phyloP scores from a whole-genome alignment of 2,888 invertebrate species.

The Troides aeacus region DNA sequence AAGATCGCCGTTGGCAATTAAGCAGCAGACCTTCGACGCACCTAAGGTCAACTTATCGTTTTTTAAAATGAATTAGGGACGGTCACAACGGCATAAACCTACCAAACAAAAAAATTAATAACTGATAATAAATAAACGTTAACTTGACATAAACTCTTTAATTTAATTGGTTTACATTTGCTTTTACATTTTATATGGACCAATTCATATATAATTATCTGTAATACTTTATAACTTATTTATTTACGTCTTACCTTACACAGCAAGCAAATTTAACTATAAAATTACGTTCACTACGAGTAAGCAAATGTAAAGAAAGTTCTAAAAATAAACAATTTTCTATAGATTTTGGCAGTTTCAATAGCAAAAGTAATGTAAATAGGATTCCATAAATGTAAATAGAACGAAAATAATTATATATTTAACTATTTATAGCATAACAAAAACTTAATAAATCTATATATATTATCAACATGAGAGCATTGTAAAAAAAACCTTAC shows the following conservation, averaged over 20 bases:
- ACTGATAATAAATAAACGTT: neutral
- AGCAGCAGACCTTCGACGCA: slow-evolving; percentile 15
- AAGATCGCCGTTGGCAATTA: neutral
- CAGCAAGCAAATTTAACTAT: too few species aligned
- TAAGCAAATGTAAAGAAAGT: too few species aligned
- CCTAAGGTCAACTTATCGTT: slow-evolving; percentile 13
- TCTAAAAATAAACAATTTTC: too few species aligned
- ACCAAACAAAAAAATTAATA: neutral
- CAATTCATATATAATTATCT: too few species aligned
- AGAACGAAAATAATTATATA: neutral
- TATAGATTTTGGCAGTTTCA: neutral
- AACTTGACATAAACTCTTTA: too few species aligned
- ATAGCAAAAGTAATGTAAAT: neutral
- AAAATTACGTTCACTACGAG: too few species aligned
- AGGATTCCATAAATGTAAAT: neutral
- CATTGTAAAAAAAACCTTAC: too few species aligned
- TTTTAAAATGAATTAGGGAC: neutral
- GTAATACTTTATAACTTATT: too few species aligned
- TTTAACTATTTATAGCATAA: neutral
- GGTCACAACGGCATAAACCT: neutral
- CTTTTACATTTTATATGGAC: too few species aligned
- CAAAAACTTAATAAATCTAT: neutral
- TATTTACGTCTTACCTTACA: too few species aligned
- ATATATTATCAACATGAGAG: neutral
- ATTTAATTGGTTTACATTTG: too few species aligned